Conservation (phyloP, 2,888 invertebrate genomes). For the Desoria tigrina region DNA sequence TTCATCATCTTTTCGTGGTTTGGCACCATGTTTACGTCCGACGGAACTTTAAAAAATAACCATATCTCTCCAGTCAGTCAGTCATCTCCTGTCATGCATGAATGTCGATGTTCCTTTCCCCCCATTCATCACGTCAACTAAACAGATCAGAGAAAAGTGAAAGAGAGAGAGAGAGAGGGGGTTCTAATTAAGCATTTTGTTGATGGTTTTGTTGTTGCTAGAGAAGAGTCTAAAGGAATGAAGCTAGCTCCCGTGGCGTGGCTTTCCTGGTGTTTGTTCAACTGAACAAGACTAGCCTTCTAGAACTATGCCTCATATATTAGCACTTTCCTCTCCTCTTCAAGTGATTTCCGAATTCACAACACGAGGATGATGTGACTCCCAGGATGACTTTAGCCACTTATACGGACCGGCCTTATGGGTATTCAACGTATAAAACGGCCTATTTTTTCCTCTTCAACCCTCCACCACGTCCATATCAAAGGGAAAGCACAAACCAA, state of each 20-base stretch:
- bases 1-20: conserved; percentile 3
- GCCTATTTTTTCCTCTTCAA: background rate
- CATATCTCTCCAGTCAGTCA: conserved; percentile 8
- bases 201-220: conserved; percentile 13
- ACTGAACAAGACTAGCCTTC: background rate
- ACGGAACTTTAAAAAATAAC: conserved; percentile 14
- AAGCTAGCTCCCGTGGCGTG: background rate
- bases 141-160: no score
- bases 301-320: no score
- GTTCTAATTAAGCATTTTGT: conserved; percentile 8
- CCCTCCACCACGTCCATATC: background rate
- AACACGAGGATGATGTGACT: conserved; percentile 19
- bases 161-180: background rate
- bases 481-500: background rate
- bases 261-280: no score
- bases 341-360: conserved; percentile 27
- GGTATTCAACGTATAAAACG: background rate
- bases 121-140: conserved; percentile 1
- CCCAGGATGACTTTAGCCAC: conserved; percentile 6
- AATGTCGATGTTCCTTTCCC: background rate
- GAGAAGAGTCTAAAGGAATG: conserved; percentile 1
- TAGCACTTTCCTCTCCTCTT: background rate
- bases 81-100: background rate
- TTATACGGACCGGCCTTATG: background rate
- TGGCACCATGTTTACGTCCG: conserved; percentile 1